A percentile compares a stretch with the other conserved stretches of the same genome.
Evolutionary conservation across 2,888 invertebrate genomes (phyloP).

Genomic region (Sinotaia quadrata): DNA sequence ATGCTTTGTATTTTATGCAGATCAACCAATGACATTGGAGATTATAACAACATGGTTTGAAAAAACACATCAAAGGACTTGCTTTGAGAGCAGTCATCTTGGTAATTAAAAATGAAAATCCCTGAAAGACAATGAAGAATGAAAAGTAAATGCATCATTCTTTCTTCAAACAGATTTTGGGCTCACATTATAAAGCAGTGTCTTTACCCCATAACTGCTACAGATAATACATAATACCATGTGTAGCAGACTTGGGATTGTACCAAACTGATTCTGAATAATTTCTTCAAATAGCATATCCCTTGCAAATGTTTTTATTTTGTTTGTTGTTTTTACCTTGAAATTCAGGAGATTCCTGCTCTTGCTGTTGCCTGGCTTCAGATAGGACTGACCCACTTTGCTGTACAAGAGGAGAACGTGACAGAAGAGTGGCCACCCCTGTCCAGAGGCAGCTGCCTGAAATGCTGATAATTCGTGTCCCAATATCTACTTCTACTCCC

Average conservation of each 20-base stretch:
- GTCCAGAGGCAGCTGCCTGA: slow-evolving; percentile 46
- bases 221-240: background rate
- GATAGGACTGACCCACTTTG: slow-evolving; percentile 7
- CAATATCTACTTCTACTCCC: slow-evolving; percentile 49
- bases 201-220: background rate
- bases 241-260: background rate
- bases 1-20: too few relatives aligned
- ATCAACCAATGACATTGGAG: too few relatives aligned
- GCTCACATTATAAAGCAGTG: too few relatives aligned
- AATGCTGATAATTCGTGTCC: slow-evolving; percentile 35
- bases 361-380: background rate
- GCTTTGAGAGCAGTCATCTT: too few relatives aligned
- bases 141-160: too few relatives aligned
- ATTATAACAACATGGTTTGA: too few relatives aligned
- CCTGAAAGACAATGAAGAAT: too few relatives aligned
- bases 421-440: slow-evolving; percentile 47
- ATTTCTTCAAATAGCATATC: background rate
- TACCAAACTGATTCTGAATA: background rate
- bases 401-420: slow-evolving; percentile 33
- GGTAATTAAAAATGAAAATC: too few relatives aligned
- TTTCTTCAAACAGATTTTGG: too few relatives aligned
- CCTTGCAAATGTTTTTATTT: background rate
- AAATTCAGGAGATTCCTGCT: background rate
- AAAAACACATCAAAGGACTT: too few relatives aligned
- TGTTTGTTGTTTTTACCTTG: background rate